phyloP scores from a whole-genome alignment of 2,797 vertebrate genomes.

The Epinephelus coioides region DNA sequence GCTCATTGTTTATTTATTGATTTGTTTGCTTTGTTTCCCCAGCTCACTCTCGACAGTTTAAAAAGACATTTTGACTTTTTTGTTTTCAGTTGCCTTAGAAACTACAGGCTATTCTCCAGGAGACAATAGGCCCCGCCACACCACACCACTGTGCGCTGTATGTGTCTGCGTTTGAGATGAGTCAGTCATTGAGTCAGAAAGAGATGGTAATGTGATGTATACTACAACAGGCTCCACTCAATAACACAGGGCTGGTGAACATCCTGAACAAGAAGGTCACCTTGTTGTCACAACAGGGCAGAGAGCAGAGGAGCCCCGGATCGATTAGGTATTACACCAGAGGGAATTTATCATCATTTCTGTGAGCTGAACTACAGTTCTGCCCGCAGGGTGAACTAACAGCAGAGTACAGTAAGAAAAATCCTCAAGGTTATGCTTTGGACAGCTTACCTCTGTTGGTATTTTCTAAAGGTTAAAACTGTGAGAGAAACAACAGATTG shows the following conservation, averaged over 20 bases:
- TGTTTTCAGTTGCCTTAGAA: constrained; percentile 60
- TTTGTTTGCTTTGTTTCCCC: constrained; percentile 37
- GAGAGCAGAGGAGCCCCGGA: constrained; percentile 32
- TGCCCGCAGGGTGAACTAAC: constrained; percentile 4
- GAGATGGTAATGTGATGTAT: constrained; percentile 44
- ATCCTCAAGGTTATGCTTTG: constrained; percentile 9
- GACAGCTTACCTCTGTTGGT: background rate
- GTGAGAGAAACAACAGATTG: background rate
- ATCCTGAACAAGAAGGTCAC: constrained; percentile 68
- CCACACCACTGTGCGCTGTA: constrained; percentile 1
- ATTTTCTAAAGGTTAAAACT: constrained; percentile 23
- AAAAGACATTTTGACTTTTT: constrained; percentile 37
- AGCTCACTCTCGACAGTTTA: constrained; percentile 22
- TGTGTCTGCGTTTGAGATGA: constrained; percentile 19
- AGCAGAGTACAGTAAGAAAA: background rate
- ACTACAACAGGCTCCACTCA: constrained; percentile 35
- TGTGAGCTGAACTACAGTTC: background rate
- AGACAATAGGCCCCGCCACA: constrained; percentile 21
- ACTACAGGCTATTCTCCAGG: constrained; percentile 48
- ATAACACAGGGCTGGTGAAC: constrained; percentile 37
- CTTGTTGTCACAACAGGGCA: constrained; percentile 60
- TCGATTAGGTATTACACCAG: constrained; percentile 50
- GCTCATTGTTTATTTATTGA: constrained; percentile 35
- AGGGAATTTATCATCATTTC: constrained; percentile 43
- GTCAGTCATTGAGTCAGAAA: constrained; percentile 44